Base-by-base conservation (phyloP, 1,140 invertebrate species). In the Eumaeus atala region DNA sequence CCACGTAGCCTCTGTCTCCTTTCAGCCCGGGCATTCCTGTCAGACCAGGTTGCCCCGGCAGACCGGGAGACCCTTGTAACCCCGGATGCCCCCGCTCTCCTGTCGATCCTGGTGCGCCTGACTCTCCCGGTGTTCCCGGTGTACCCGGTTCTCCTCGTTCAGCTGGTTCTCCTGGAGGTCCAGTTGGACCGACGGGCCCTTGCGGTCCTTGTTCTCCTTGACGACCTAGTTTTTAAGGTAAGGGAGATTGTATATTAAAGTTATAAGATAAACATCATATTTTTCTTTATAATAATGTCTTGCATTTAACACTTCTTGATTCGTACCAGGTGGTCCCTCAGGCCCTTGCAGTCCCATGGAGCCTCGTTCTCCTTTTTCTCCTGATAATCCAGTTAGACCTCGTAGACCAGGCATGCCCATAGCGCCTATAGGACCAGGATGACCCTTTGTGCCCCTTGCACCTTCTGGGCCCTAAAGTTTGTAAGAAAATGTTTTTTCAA, bases 341-440 rank as follows among this genome's bases (percentile, higher is more conserved):
- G 90, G 90, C 4, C 92, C 92, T 36, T 87, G 52, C 1, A 89
- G 87, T 14, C 93, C 92, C 36, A 66, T 40, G 9, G 86, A 78
- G 28, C 93, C 93, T 58, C 92, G 85, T 70, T 94, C 93, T 55
- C 94, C 94, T 81, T 95, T 95, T 51, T 91, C 89, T 38, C 94
- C 94, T 49, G 90, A 61, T 4, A 88, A 65, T 21, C 94, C 94
- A 28, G 89, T 83, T 48, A 83, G 69, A 36, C 94, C 94, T 70
- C 92, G 77, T 37, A 89, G 75, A 47, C 94, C 94, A 33, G 93
- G 93, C 34, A 94, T 70, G 47, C 94, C 94, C 66, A 94, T 88
- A 54, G 94, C 86, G 52, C 94, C 94, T 34, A 91, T 87, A 9
- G 90, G 87, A 54, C 94, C 95, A 55, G 90, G 86, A 73, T 93